These are phyloP conservation scores for Cotesia typhae DNA, from an alignment of 1,140 invertebrate species.

Conservation along the genomic window DNA sequence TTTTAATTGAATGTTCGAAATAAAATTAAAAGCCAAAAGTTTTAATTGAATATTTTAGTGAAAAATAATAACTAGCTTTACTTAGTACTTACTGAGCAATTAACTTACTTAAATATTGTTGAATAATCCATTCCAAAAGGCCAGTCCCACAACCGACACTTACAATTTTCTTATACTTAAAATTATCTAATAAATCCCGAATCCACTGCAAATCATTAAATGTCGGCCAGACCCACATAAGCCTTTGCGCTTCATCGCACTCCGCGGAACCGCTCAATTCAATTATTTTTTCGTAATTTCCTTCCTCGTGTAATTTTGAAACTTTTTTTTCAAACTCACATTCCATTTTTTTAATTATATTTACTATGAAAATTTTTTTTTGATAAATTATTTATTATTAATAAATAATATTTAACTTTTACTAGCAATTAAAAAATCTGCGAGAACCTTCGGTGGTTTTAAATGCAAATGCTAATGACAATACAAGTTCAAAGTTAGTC, in stretches of 20 bases:
- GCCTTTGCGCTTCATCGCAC: conserved; percentile 51
- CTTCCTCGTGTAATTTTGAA: conserved; percentile 41
- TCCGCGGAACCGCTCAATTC: conserved; percentile 41
- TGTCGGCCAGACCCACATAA: conserved; percentile 71
- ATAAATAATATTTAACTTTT: too few species aligned
- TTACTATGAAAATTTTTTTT: too few species aligned
- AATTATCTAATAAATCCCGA: conserved; percentile 47
- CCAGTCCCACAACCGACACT: conserved; percentile 71
- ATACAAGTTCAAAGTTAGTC: conserved; percentile 21
- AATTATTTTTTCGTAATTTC: conserved; percentile 51
- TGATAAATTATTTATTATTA: too few species aligned
- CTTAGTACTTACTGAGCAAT: neutral
- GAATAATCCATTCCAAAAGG: conserved; percentile 68
- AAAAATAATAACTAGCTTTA: neutral
- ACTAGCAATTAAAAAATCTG: neutral
- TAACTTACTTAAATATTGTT: conserved; percentile 61
- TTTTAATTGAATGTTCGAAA: too few species aligned
- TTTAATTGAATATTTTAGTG: too few species aligned
- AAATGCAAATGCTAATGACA: conserved; percentile 10
- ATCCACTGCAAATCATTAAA: conserved; percentile 64
- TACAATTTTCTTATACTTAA: conserved; percentile 55
- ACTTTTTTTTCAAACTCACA: conserved; percentile 48
- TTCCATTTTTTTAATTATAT: conserved; percentile 26
- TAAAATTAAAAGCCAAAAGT: too few species aligned
- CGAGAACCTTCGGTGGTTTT: neutral